Conservation (phyloP, 2,888 invertebrate species). For the Noctua janthina region DNA sequence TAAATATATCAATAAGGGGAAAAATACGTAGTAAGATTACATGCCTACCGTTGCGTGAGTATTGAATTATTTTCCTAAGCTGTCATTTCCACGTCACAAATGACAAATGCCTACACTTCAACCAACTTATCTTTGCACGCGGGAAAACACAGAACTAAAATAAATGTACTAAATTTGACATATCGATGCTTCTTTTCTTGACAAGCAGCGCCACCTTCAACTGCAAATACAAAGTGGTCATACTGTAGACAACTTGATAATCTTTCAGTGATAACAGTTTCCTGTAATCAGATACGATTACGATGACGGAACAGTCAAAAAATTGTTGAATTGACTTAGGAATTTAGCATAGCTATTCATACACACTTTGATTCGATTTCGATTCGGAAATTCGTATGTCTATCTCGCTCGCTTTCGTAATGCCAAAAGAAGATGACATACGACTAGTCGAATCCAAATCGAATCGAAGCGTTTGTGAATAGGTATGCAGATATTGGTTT, state of each 20-base stretch:
- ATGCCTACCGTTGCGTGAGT: background rate
- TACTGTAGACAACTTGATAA: background rate
- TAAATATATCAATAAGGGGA: background rate
- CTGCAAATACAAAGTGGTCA: background rate
- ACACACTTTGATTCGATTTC: too few relatives aligned
- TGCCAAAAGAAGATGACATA: too few relatives aligned
- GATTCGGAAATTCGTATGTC: too few relatives aligned
- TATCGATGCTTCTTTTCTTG: background rate
- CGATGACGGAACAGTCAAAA: background rate
- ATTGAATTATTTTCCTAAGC: background rate
- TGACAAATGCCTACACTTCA: too few relatives aligned
- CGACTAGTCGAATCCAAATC: too few relatives aligned
- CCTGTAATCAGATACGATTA: background rate
- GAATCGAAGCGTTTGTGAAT: too few relatives aligned
- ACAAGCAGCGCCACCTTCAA: background rate
- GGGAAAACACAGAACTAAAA: too few relatives aligned
- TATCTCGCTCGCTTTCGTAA: too few relatives aligned
- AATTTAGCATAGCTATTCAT: background rate
- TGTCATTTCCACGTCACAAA: background rate
- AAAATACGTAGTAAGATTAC: background rate
- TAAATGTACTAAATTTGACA: background rate
- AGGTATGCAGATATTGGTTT: too few relatives aligned
- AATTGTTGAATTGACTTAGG: background rate
- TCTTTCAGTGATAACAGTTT: background rate
- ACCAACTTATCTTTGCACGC: too few relatives aligned